Percentiles rank a stretch among this genome's conserved stretches.
phyloP scores from a whole-genome alignment of 2,888 invertebrate genomes.

The Lutraria lutraria region DNA sequence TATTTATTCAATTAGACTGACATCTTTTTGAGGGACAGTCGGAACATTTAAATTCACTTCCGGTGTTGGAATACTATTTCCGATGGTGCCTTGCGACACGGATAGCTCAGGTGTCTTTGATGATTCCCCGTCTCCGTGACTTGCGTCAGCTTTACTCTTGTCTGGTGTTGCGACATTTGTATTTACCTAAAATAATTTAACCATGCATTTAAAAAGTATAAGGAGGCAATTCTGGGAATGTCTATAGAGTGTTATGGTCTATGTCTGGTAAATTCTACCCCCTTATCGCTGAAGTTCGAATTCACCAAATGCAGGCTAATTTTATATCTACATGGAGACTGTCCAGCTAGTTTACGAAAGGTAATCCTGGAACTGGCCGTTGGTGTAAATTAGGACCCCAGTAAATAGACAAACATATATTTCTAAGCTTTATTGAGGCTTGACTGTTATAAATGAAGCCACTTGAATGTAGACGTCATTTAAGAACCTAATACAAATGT shows the following conservation, averaged over 20 bases:
- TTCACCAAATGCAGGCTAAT: too few relatives aligned
- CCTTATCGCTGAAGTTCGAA: background rate
- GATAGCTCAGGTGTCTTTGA: background rate
- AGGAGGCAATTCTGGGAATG: background rate
- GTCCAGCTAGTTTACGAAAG: too few relatives aligned
- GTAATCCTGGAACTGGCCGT: too few relatives aligned
- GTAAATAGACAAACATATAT: too few relatives aligned
- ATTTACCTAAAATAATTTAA: background rate
- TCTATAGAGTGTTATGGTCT: background rate
- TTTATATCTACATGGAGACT: too few relatives aligned
- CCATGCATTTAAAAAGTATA: background rate
- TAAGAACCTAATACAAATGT: too few relatives aligned
- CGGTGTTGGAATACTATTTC: background rate
- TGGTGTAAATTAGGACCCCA: too few relatives aligned
- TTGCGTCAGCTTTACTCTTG: background rate
- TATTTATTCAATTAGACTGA: background rate
- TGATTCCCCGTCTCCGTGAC: background rate
- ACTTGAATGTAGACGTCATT: too few relatives aligned
- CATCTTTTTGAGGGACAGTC: background rate
- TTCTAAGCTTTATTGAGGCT: too few relatives aligned
- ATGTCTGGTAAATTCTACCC: background rate
- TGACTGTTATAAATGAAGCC: too few relatives aligned
- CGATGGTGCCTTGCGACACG: background rate
- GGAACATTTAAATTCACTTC: constrained; percentile 2
- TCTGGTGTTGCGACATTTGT: background rate